Evolutionary conservation across 2,797 vertebrate species (phyloP).

Genomic region (Platyrinchus mystaceus): DNA sequence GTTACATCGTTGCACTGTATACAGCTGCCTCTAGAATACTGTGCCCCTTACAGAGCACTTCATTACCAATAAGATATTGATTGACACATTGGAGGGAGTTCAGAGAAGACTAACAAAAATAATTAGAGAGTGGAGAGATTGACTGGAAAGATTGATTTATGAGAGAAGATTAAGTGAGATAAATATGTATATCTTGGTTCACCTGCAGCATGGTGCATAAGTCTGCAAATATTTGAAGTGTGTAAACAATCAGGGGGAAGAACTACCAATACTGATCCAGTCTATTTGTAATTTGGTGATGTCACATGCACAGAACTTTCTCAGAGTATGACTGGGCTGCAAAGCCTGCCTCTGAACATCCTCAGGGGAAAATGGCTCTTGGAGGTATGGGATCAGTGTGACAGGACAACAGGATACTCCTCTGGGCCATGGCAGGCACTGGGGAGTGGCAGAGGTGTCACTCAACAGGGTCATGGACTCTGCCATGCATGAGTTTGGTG

Average conservation of each 20-base stretch:
- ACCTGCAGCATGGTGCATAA: slow-evolving; percentile 67
- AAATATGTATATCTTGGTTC: slow-evolving; percentile 74
- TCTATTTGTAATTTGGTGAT: background rate
- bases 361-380: background rate
- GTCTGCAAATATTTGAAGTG: slow-evolving; percentile 74
- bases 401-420: background rate
- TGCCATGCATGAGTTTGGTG: background rate
- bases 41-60: slow-evolving; percentile 42
- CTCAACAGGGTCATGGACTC: background rate
- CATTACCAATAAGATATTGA: slow-evolving; percentile 65
- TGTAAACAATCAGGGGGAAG: slow-evolving; percentile 63
- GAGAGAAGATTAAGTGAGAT: slow-evolving; percentile 76
- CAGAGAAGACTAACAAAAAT: slow-evolving; percentile 73
- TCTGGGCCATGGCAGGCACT: background rate
- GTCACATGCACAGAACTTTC: background rate
- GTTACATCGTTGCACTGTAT: background rate
- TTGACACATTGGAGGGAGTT: slow-evolving; percentile 71
- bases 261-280: slow-evolving; percentile 38
- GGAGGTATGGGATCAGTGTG: background rate
- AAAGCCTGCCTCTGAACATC: background rate
- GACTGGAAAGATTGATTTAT: slow-evolving; percentile 75
- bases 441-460: background rate
- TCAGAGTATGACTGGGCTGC: background rate
- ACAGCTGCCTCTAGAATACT: slow-evolving; percentile 20
- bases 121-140: slow-evolving; percentile 74